Conservation (phyloP, 2,888 invertebrate genomes). For the Chloroclysta siterata region DNA sequence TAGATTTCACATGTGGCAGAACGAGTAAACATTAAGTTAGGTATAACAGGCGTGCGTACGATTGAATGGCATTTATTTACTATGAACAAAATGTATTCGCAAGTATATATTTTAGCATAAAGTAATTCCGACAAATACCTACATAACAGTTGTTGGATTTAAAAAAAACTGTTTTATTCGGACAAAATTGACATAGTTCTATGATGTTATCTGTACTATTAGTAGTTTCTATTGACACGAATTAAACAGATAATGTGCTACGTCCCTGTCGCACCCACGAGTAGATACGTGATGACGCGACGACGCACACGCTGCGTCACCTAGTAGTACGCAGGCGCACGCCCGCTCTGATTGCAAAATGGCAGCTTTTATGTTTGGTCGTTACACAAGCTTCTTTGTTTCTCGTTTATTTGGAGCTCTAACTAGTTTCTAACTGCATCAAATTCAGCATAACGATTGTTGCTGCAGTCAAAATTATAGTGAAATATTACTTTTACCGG, state of each 20-base stretch:
- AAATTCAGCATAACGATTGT: not conserved
- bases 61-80: conserved; percentile 35
- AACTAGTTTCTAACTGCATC: conserved; percentile 12
- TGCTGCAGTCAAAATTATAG: not conserved
- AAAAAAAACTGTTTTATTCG: not conserved
- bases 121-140: not conserved
- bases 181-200: conserved; percentile 1
- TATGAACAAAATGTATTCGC: conserved; percentile 21
- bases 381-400: conserved; percentile 46
- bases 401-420: conserved; percentile 14
- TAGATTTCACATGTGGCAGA: conserved; percentile 67
- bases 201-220: conserved; percentile 9
- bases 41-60: conserved; percentile 33
- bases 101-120: conserved; percentile 1
- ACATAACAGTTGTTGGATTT: not conserved
- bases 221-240: conserved; percentile 24
- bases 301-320: conserved; percentile 46
- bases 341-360: conserved; percentile 61
- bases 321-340: conserved; percentile 36
- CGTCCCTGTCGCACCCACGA: conserved; percentile 34
- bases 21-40: conserved; percentile 55
- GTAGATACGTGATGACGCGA: conserved; percentile 42
- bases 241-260: conserved; percentile 20
- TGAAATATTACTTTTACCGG: not conserved
- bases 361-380: conserved; percentile 56